Evolutionary conservation across 2,888 invertebrate species (phyloP).

Genomic region (Rhagonycha fulva): DNA sequence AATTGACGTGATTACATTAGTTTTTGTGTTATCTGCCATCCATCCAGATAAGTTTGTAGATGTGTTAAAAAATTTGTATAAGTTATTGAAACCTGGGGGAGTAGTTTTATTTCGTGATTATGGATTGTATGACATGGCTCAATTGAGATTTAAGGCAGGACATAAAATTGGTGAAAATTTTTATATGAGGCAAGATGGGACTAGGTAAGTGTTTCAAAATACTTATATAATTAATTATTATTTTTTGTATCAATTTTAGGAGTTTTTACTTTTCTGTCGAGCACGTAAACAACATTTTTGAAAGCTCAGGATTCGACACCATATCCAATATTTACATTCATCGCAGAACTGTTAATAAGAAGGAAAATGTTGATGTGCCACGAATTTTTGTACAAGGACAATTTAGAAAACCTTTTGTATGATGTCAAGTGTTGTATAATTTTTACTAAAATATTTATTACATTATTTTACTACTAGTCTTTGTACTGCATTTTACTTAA

Average conservation of each 20-base stretch:
- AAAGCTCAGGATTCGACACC: slow-evolving; percentile 71
- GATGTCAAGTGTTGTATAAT: not conserved
- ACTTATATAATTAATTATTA: not conserved
- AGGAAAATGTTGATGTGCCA: slow-evolving; percentile 89
- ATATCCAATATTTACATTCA: slow-evolving; percentile 77
- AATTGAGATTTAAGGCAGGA: slow-evolving; percentile 89
- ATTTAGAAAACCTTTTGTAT: slow-evolving; percentile 61
- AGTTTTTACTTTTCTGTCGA: slow-evolving; percentile 82
- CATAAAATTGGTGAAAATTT: slow-evolving; percentile 91
- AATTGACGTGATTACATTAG: slow-evolving; percentile 83
- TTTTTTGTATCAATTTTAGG: slow-evolving; percentile 52
- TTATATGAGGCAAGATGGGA: slow-evolving; percentile 96
- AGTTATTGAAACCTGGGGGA: slow-evolving; percentile 75
- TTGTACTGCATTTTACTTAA: too few species aligned
- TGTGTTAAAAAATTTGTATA: slow-evolving; percentile 67
- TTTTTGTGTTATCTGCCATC: slow-evolving; percentile 95
- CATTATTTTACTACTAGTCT: not conserved
- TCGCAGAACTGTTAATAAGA: slow-evolving; percentile 87
- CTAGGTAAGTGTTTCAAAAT: slow-evolving; percentile 62
- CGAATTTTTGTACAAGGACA: slow-evolving; percentile 93
- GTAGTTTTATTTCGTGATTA: slow-evolving; percentile 89
- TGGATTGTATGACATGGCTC: slow-evolving; percentile 94
- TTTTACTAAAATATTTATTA: not conserved
- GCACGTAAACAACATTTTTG: slow-evolving; percentile 69
- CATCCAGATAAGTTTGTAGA: slow-evolving; percentile 80